Evolutionary conservation across 2,888 invertebrate species (phyloP).

Genomic region (Dolichomitus sp.): DNA sequence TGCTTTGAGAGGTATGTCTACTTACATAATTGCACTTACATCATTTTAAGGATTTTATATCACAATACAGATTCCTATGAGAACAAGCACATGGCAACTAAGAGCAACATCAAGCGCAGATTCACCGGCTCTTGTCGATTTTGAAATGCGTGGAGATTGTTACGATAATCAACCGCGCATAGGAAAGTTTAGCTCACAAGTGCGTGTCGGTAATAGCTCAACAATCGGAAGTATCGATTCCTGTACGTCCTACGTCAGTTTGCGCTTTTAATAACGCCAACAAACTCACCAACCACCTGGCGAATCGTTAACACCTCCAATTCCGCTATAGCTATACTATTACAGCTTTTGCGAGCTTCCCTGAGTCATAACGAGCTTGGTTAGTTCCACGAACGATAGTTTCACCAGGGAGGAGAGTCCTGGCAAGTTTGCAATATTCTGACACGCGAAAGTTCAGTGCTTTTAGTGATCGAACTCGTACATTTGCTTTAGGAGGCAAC

Average conservation of each 20-base stretch:
- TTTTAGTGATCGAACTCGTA: conserved; percentile 21
- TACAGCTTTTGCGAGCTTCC: conserved; percentile 3
- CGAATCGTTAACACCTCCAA: conserved; percentile 25
- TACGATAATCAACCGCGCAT: conserved; percentile 29
- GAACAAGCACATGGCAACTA: too few relatives aligned
- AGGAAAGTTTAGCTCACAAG: conserved; percentile 17
- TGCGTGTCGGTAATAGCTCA: conserved; percentile 49
- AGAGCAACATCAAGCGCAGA: not conserved
- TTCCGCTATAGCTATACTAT: not conserved
- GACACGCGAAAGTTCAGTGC: conserved; percentile 36
- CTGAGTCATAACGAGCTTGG: conserved; percentile 36
- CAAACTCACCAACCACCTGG: conserved; percentile 22
- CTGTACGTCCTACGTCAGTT: conserved; percentile 15
- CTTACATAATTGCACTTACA: not conserved
- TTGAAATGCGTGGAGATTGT: conserved; percentile 28
- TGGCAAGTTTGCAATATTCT: conserved; percentile 28
- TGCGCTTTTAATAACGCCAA: conserved; percentile 52
- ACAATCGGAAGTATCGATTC: conserved; percentile 31
- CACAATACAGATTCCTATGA: not conserved
- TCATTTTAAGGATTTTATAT: too few relatives aligned
- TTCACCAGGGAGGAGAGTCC: not conserved
- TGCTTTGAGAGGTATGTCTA: not conserved
- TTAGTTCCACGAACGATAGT: conserved; percentile 35
- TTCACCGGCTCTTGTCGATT: not conserved
- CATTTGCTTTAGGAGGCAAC: not conserved